A percentile compares a stretch with the other conserved stretches of the same genome.
Conservation (phyloP, 2,888 invertebrate genomes). For the Synanthedon andrenaeformis region DNA sequence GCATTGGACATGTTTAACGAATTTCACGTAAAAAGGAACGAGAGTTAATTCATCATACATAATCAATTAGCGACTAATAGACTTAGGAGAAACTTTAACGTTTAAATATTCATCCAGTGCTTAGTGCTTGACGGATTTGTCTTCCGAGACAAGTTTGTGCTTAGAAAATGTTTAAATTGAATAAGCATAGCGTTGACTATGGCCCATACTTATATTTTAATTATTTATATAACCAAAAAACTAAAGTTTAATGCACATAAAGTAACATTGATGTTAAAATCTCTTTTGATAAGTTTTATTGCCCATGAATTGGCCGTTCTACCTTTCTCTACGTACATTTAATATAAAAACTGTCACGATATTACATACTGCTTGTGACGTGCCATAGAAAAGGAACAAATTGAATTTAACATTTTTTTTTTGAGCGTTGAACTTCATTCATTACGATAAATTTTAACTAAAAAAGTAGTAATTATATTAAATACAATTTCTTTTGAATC, state of each 20-base stretch:
- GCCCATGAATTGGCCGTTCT: neutral
- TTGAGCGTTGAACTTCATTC: no score
- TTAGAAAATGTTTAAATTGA: conserved; percentile 16
- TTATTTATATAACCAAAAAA: no score
- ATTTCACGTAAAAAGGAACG: neutral
- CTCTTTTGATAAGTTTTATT: neutral
- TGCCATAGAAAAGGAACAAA: neutral
- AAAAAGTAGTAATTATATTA: no score
- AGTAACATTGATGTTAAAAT: neutral
- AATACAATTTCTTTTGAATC: no score
- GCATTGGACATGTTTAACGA: neutral
- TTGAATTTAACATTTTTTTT: no score
- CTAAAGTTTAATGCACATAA: no score
- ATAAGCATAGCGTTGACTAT: no score
- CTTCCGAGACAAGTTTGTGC: conserved; percentile 20
- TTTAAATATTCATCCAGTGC: neutral
- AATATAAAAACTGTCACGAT: neutral
- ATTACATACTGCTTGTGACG: neutral
- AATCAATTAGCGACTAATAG: neutral
- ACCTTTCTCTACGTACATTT: neutral
- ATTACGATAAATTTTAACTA: no score
- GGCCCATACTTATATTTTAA: no score
- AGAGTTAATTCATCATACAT: neutral
- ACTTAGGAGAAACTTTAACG: neutral
- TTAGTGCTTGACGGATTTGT: conserved; percentile 17